Evolutionary conservation across 2,888 invertebrate genomes (phyloP), one percentile per base, ranked within the genome.

Genomic region (Tenthredo notha): DNA sequence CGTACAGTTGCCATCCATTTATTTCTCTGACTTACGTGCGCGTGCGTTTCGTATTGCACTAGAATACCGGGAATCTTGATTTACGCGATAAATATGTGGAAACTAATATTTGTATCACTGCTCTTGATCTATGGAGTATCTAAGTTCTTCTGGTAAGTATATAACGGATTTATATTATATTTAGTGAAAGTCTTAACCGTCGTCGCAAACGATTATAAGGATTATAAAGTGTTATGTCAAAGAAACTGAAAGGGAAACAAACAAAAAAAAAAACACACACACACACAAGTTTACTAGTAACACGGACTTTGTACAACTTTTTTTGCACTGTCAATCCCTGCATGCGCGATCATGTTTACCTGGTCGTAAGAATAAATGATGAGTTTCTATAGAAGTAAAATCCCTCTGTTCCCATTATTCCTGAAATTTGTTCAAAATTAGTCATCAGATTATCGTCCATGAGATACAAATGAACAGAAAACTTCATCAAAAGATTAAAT

Each of bases 81-180:
- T 33, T 15, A 33, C 3, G 18, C 67, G 18, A 25, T 29, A 40
- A 21, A 10, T n/a, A 90, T 90, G 90, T 88, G 89, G 89, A 90
- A 89, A 82, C 70, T 86, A 0, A 86, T 87, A 1, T 86, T 86
- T 2, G 87, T 88, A n/a, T 75, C 88, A 33, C 58, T 87, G 9
- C 10, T 87, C 40, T 3, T 88, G n/a, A 43, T 86, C 12, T 74
- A 83, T 33, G 86, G 86, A 18, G 21, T 86, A 43, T 47, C 86
- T 21, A 18, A 86, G 0, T 85, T 86, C 1, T 54, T 87, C 21
- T 84, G 83, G 88, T 88, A 77, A 88, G 84, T 86, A 33, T 54
- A 74, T 6, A 18, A 21, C 10, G 21, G 61, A 21, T 61, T 25
- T 61, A 61, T 61, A 12, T 25, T 25, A 54, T n/a, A 54, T 54